Base-by-base conservation (phyloP, 92 coral and sea anemone species). In the Epizoanthus rinbou region DNA sequence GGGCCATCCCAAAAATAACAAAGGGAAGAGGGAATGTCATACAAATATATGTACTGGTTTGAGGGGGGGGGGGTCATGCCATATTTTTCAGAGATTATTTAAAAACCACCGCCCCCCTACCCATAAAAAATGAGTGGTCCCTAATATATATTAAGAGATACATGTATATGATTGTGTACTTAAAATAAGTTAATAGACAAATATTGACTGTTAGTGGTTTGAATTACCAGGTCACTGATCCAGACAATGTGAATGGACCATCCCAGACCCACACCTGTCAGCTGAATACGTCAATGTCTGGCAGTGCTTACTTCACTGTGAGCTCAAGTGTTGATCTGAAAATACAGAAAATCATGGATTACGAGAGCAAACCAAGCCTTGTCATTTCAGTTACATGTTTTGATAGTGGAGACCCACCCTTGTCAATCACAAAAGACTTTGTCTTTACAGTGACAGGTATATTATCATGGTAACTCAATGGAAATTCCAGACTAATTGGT, bases 181-280 rank as follows among this genome's bases (percentile, higher is more conserved):
- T 37, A 37, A n/a, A n/a, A n/a, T n/a, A n/a, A n/a, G n/a, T 6
- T 37, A 37, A 6, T 37, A 37, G 43, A 3, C 43, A 37, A 37
- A 37, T 37, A 37, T 4, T 37, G 2, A 37, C 43, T 37, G 43
- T 37, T 37, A 37, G 0, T 37, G 2, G 5, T 1, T 39, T 52
- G 28, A 22, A 18, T 71, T 6, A 50, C 21, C 67, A 94, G 98
- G 95, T 95, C 23, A 85, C 88, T 69, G 98, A 95, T 81, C 98
- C 98, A 50, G 98, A 95, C 83, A 91, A 95, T 80, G 87, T 70
- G 65, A 88, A 86, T 56, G 79, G 65, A 16, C 91, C 86, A 14
- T 79, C 64, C 82, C 98, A 95, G 82, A 88, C 87, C 15, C 98
- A 95, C 83, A 84, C 71, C 2, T 95, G 98, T 73, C 87, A 54